Evolutionary conservation across 2,888 invertebrate species (phyloP).

Genomic region (Dicyrtoma fusca): DNA sequence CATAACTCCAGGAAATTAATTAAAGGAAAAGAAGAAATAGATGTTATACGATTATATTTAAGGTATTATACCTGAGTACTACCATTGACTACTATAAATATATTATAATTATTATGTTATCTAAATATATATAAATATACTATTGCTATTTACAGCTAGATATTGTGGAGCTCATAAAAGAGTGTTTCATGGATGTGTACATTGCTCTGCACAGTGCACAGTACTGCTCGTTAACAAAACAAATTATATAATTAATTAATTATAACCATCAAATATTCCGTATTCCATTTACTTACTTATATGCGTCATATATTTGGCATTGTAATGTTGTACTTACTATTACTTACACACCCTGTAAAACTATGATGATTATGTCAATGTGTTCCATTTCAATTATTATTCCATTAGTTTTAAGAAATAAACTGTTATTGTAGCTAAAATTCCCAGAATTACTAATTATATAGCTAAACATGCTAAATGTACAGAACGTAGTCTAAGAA

Average conservation of each 20-base stretch:
- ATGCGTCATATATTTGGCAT: background rate
- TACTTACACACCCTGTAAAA: background rate
- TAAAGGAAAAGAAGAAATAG: background rate
- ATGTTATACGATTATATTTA: too few species aligned
- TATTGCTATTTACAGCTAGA: background rate
- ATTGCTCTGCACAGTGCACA: constrained; percentile 21
- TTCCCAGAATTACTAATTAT: too few species aligned
- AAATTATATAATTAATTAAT: background rate
- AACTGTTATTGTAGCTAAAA: too few species aligned
- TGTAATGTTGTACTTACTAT: background rate
- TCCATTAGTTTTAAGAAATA: too few species aligned
- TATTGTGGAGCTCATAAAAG: background rate
- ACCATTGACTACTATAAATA: background rate
- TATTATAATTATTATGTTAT: background rate
- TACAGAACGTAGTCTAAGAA: too few species aligned
- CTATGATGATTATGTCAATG: background rate
- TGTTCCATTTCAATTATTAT: too few species aligned
- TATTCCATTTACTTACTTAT: background rate
- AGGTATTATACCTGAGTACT: too few species aligned
- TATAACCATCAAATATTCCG: background rate
- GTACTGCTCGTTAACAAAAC: background rate
- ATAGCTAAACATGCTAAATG: too few species aligned
- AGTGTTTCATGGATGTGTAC: constrained; percentile 12
- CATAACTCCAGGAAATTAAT: background rate
- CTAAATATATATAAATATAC: background rate